Percentiles rank a stretch among this genome's conserved stretches.
These are phyloP conservation scores for Catharus minimus DNA, from an alignment of 2,113 vertebrate species.

Conservation along the genomic window DNA sequence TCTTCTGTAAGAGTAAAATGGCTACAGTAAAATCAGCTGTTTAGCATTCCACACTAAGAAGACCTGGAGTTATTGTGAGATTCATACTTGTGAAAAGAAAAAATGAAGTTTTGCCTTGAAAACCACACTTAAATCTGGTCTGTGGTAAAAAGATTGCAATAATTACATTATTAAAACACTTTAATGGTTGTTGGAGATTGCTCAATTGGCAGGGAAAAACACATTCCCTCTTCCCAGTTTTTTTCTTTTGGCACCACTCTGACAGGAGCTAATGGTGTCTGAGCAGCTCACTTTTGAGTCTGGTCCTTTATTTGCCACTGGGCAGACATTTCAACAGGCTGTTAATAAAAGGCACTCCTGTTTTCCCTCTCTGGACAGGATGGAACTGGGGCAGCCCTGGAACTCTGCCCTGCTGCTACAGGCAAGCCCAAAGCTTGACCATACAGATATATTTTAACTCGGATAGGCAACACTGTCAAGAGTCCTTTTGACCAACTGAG, in stretches of 20 bases:
- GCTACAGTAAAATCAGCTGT: not conserved
- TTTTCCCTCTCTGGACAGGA: not conserved
- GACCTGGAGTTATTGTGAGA: not conserved
- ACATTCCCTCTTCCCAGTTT: not conserved
- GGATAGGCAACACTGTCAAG: not conserved
- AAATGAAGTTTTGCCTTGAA: not conserved
- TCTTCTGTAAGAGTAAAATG: not conserved
- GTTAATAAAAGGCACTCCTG: not conserved
- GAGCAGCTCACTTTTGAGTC: not conserved
- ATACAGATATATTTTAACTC: not conserved
- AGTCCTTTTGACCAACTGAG: not conserved
- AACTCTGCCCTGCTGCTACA: not conserved
- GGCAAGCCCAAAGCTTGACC: not conserved
- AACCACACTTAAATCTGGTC: not conserved
- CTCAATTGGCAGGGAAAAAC: not conserved
- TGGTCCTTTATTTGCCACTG: not conserved
- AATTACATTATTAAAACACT: conserved; percentile 6
- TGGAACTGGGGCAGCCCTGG: not conserved
- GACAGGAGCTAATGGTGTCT: not conserved
- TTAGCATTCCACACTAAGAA: not conserved
- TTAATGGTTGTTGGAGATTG: conserved; percentile 5
- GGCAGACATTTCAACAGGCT: not conserved
- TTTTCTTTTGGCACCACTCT: not conserved
- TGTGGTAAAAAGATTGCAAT: not conserved
- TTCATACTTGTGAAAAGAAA: not conserved